phyloP scores from a whole-genome alignment of 2,113 vertebrate genomes.

The Lampris incognitus region DNA sequence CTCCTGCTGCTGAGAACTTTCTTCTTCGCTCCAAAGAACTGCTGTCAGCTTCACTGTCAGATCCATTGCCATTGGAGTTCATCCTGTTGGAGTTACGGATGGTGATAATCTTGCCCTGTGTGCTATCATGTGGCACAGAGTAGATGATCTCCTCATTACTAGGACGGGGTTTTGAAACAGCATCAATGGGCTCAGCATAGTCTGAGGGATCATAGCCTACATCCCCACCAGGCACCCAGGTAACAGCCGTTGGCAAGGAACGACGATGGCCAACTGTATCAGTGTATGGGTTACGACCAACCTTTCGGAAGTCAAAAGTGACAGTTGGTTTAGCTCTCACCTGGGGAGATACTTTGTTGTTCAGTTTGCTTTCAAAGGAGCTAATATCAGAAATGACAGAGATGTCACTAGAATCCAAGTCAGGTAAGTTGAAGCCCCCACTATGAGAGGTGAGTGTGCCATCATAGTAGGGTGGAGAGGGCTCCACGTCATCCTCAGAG shows the following conservation, averaged over 20 bases:
- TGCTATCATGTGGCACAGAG: conserved; percentile 97
- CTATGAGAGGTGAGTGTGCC: conserved; percentile 82
- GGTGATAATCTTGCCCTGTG: conserved; percentile 98
- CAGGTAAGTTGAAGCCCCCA: conserved; percentile 89
- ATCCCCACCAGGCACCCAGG: conserved; percentile 88
- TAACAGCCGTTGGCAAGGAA: conserved; percentile 87
- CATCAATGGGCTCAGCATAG: conserved; percentile 95
- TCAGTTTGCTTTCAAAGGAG: conserved; percentile 90
- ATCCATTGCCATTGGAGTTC: conserved; percentile 93
- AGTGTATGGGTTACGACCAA: conserved; percentile 85
- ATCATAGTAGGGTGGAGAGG: conserved; percentile 87
- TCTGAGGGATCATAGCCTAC: conserved; percentile 93
- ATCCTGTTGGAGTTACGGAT: conserved; percentile 94
- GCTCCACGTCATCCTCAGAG: conserved; percentile 92
- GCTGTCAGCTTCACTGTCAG: conserved; percentile 94
- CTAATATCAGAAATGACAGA: conserved; percentile 87
- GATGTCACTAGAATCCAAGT: conserved; percentile 90
- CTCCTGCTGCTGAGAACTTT: conserved; percentile 80
- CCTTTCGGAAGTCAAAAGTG: conserved; percentile 90
- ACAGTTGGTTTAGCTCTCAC: conserved; percentile 91
- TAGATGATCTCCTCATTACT: conserved; percentile 98
- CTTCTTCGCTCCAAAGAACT: conserved; percentile 91
- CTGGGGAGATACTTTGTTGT: conserved; percentile 91
- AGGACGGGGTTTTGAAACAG: conserved; percentile 89
- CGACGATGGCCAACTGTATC: conserved; percentile 87